Conservation (phyloP, 2,888 invertebrate genomes). For the Seladonia tumulorum region DNA sequence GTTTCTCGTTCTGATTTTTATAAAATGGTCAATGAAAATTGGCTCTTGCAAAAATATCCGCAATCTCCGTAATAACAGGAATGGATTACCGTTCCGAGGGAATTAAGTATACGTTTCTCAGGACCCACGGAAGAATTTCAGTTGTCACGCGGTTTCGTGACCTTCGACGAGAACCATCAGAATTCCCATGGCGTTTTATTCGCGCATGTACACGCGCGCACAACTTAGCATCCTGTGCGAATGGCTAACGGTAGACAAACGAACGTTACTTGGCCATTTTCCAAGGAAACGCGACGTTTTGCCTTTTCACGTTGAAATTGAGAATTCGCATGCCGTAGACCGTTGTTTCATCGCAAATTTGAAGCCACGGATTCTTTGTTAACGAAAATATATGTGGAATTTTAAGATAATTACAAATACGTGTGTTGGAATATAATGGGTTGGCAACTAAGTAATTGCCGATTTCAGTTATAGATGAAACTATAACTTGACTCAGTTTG, state of each 20-base stretch:
- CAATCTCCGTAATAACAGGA: background rate
- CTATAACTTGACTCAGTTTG: too few relatives aligned
- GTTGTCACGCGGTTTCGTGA: slow-evolving; percentile 34
- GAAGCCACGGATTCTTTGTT: background rate
- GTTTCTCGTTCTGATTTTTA: background rate
- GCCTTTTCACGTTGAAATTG: slow-evolving; percentile 1
- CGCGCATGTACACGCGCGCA: slow-evolving; percentile 22
- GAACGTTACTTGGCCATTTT: slow-evolving; percentile 52
- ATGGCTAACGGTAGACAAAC: slow-evolving; percentile 53
- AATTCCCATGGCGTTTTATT: slow-evolving; percentile 49
- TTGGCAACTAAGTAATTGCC: too few relatives aligned
- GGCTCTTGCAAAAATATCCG: background rate
- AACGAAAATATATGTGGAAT: background rate
- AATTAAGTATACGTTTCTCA: slow-evolving; percentile 25
- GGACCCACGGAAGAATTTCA: slow-evolving; percentile 22
- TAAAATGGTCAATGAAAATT: background rate
- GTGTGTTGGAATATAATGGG: too few relatives aligned
- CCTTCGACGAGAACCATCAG: slow-evolving; percentile 21
- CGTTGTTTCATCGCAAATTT: background rate
- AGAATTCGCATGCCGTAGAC: background rate
- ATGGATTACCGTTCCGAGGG: background rate
- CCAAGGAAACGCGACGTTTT: slow-evolving; percentile 2
- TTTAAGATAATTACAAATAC: background rate
- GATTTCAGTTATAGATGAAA: too few relatives aligned
- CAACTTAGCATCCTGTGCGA: slow-evolving; percentile 9